phyloP scores from a whole-genome alignment of 1,140 invertebrate species.

The Bactericera cockerelli region DNA sequence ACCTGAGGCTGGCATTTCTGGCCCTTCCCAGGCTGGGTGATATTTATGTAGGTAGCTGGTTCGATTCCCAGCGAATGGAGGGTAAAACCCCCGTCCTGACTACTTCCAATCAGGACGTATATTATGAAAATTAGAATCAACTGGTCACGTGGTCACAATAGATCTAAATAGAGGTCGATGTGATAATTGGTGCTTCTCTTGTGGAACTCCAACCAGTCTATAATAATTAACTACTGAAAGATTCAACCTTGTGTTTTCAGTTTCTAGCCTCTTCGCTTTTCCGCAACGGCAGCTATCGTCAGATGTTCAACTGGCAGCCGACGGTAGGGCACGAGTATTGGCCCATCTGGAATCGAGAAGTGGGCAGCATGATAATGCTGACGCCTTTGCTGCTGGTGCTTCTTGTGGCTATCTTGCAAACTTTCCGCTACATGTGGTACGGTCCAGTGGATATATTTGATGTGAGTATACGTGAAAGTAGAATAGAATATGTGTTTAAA shows the following conservation, averaged over 20 bases:
- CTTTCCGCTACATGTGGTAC: constrained; percentile 59
- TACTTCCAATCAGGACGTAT: too few species aligned
- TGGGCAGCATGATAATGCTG: constrained; percentile 60
- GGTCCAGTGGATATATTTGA: constrained; percentile 76
- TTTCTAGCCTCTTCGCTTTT: neutral
- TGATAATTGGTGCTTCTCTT: too few species aligned
- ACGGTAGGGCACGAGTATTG: constrained; percentile 45
- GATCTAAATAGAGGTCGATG: too few species aligned
- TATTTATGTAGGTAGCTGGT: too few species aligned
- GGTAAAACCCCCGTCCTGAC: too few species aligned
- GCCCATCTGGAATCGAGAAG: constrained; percentile 55
- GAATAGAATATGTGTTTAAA: too few species aligned
- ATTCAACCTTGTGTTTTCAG: neutral
- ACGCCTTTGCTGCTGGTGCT: constrained; percentile 58
- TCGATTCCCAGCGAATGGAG: too few species aligned
- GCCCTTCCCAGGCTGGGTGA: too few species aligned
- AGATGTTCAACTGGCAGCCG: constrained; percentile 50
- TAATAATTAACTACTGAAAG: neutral
- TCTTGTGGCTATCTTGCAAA: constrained; percentile 65
- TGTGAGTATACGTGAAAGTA: too few species aligned
- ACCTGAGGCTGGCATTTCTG: too few species aligned
- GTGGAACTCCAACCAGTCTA: too few species aligned
- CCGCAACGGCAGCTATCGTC: constrained; percentile 53
- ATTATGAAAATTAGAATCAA: neutral
- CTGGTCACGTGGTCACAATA: too few species aligned